Conservation (phyloP, 2,113 vertebrate species). For the Xerus inauris region DNA sequence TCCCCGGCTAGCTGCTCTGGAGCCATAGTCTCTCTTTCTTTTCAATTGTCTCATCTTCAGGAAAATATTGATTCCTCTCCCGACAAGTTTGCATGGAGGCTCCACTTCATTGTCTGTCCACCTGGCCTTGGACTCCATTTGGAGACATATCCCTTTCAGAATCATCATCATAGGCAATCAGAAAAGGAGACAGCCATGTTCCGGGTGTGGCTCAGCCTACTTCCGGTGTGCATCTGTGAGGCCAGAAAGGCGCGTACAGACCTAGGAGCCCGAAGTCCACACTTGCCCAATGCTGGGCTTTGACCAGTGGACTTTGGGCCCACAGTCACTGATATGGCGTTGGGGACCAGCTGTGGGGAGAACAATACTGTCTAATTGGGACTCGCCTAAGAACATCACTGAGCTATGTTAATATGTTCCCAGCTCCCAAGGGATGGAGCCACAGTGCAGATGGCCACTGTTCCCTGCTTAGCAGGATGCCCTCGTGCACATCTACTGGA, state of each 20-base stretch:
- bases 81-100: neutral
- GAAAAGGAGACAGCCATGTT: neutral
- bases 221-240: neutral
- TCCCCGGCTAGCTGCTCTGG: too few relatives aligned
- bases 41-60: rapidly evolving
- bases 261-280: neutral
- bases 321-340: rapidly evolving
- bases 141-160: neutral
- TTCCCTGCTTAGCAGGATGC: neutral
- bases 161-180: neutral
- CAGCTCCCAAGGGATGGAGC: rapidly evolving
- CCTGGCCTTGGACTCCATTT: neutral
- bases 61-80: neutral
- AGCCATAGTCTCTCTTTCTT: neutral
- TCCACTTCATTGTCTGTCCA: neutral
- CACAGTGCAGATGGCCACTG: rapidly evolving
- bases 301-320: neutral
- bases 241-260: neutral
- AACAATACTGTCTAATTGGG: rapidly evolving
- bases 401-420: rapidly evolving
- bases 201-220: too few relatives aligned
- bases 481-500: rapidly evolving
- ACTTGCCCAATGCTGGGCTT: rapidly evolving
- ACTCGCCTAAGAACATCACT: too few relatives aligned
- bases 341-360: neutral